Conservation (phyloP, 2,888 invertebrate genomes). For the Gortyna flavago region DNA sequence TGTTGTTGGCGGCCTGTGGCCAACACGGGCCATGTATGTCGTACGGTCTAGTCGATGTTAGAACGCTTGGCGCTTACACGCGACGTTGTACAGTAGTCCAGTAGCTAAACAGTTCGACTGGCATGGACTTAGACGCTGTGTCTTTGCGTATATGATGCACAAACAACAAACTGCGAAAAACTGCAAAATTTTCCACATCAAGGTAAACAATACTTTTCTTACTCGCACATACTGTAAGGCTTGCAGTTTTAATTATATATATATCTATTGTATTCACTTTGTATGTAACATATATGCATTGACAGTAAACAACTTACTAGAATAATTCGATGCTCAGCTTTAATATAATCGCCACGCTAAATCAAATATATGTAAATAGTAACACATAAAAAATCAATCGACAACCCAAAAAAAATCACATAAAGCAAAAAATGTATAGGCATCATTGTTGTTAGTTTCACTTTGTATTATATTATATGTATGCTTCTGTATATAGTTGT, state of each 20-base stretch:
- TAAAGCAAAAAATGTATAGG: conserved; percentile 46
- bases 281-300: conserved; percentile 66
- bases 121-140: conserved; percentile 55
- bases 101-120: conserved; percentile 56
- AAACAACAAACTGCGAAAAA: conserved; percentile 42
- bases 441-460: conserved; percentile 58
- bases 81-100: conserved; percentile 67
- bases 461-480: conserved; percentile 69
- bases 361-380: conserved; percentile 64
- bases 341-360: conserved; percentile 59
- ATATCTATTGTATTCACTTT: conserved; percentile 43
- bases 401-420: conserved; percentile 45
- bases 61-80: conserved; percentile 85
- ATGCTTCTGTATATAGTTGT: conserved; percentile 77
- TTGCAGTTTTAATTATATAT: conserved; percentile 45
- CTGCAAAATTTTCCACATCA: conserved; percentile 40
- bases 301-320: conserved; percentile 61
- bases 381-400: conserved; percentile 35
- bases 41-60: conserved; percentile 85
- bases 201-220: conserved; percentile 53
- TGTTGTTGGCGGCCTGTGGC: conserved; percentile 73
- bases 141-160: conserved; percentile 65
- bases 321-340: conserved; percentile 59
- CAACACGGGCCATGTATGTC: conserved; percentile 79
- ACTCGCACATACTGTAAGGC: conserved; percentile 53